Conservation (phyloP, 2,888 invertebrate species). For the Clusia tigrina region DNA sequence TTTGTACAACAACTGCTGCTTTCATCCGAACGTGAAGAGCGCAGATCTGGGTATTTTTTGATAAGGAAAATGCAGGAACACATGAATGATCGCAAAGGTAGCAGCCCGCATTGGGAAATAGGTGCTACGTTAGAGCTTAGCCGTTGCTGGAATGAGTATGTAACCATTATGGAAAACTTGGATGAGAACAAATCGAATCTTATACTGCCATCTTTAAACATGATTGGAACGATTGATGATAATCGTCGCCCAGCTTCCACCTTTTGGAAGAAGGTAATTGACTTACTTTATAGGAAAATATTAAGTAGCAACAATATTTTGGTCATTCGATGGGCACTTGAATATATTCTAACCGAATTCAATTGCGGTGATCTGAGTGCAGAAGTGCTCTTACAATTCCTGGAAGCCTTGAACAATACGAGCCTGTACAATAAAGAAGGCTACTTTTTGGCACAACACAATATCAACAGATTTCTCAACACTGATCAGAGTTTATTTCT, state of each 20-base stretch:
- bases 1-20: conserved; percentile 42
- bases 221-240: conserved; percentile 30
- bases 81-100: conserved; percentile 14
- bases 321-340: conserved; percentile 55
- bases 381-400: conserved; percentile 43
- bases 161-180: conserved; percentile 55
- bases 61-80: conserved; percentile 41
- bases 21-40: conserved; percentile 45
- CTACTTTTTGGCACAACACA: conserved; percentile 33
- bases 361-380: conserved; percentile 35
- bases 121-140: conserved; percentile 24
- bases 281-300: conserved; percentile 48
- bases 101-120: conserved; percentile 12
- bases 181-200: conserved; percentile 62
- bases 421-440: conserved; percentile 49
- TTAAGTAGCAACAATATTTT: conserved; percentile 53
- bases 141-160: conserved; percentile 46
- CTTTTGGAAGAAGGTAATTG: conserved; percentile 43
- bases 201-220: conserved; percentile 53
- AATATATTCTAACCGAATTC: conserved; percentile 43
- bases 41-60: conserved; percentile 49
- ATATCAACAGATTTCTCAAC: conserved; percentile 36
- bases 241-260: conserved; percentile 14
- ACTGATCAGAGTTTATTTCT: conserved; percentile 27
- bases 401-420: conserved; percentile 53